Percentiles rank a stretch among this genome's conserved stretches.
These are phyloP conservation scores for Nudaria mundana DNA, from an alignment of 2,888 invertebrate species.

Conservation along the genomic window DNA sequence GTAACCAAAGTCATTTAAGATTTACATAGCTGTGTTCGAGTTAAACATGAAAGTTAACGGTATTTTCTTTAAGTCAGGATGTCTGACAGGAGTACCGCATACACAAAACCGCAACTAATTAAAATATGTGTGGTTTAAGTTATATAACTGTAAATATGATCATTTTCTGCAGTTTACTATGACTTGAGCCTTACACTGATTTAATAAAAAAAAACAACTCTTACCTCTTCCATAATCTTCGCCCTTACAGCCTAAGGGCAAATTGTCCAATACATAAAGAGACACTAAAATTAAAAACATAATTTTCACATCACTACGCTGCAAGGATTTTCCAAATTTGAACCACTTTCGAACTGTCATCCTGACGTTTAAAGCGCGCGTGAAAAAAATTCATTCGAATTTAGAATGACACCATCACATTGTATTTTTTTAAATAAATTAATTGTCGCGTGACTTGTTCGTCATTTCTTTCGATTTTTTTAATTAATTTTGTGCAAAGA, in stretches of 20 bases:
- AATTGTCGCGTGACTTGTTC: conserved; percentile 53
- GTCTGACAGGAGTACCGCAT: too few species aligned
- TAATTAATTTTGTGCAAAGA: conserved; percentile 30
- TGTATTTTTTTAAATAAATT: conserved; percentile 38
- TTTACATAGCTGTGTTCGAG: too few species aligned
- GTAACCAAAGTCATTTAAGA: too few species aligned
- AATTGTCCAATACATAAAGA: conserved; percentile 60
- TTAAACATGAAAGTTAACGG: too few species aligned
- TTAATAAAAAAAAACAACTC: conserved; percentile 3
- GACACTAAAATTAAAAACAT: conserved; percentile 61
- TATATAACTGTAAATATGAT: too few species aligned
- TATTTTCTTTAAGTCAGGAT: too few species aligned
- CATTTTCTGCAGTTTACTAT: too few species aligned
- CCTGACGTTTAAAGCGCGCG: conserved; percentile 59
- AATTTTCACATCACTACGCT: conserved; percentile 66
- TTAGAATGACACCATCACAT: conserved; percentile 47
- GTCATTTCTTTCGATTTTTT: conserved; percentile 54
- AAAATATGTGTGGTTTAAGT: too few species aligned
- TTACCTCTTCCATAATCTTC: conserved; percentile 62
- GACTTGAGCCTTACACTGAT: conserved; percentile 1
- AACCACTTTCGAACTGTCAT: conserved; percentile 72
- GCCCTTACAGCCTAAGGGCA: conserved; percentile 48
- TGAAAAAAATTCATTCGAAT: conserved; percentile 29
- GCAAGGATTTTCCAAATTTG: conserved; percentile 50
- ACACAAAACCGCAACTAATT: too few species aligned